Percentiles rank a stretch among this genome's conserved stretches.
Conservation (phyloP, 2,113 vertebrate genomes). For the zebrafish (Danio rerio) region GRCz12tu NC_133179.1:3573001-3573500, state of each 20-base stretch:
- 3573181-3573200: too few species aligned
- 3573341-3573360: slow-evolving; percentile 14
- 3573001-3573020: too few species aligned
- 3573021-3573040: not conserved
- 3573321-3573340: not conserved
- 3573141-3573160: too few species aligned
- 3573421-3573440: slow-evolving; percentile 11
- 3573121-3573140: too few species aligned
- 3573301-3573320: not conserved
- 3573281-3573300: slow-evolving; percentile 4
- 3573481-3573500: not conserved
- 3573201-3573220: too few species aligned
- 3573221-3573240: too few species aligned
- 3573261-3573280: not conserved
- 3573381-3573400: not conserved
- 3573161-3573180: too few species aligned
- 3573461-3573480: slow-evolving; percentile 23
- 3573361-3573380: slow-evolving; percentile 9
- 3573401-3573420: not conserved
- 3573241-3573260: too few species aligned
- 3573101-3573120: too few species aligned
- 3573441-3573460: not conserved
- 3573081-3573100: too few species aligned
- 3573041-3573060: not conserved
- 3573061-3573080: too few species aligned